A percentile compares a stretch with the other conserved stretches of the same genome.
These are phyloP conservation scores for Larimichthys polyactis DNA, from an alignment of 2,113 vertebrate genomes.

Conservation along the genomic window DNA sequence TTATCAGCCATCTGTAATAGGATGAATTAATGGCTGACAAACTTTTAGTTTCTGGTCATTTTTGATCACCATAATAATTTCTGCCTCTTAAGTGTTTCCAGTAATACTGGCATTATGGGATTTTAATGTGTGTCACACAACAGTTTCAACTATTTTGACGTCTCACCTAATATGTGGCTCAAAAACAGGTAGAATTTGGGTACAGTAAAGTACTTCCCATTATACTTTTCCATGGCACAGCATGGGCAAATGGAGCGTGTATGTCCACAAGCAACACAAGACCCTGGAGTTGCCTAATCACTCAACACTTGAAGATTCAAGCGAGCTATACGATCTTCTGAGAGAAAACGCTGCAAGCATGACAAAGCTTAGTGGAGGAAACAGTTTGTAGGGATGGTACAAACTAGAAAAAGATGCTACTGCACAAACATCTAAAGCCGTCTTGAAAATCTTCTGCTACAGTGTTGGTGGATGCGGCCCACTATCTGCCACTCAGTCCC, in stretches of 20 bases:
- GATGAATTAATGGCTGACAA: constrained; percentile 1
- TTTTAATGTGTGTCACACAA: neutral
- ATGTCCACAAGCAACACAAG: neutral
- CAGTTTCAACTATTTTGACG: constrained; percentile 1
- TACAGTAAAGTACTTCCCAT: neutral
- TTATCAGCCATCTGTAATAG: neutral
- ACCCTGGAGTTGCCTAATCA: neutral
- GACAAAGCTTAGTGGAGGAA: constrained; percentile 34
- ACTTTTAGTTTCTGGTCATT: neutral
- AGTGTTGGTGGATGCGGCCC: constrained; percentile 39
- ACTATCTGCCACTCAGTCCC: constrained; percentile 44
- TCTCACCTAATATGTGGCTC: neutral
- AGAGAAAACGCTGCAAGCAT: constrained; percentile 22
- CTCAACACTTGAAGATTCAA: constrained; percentile 5
- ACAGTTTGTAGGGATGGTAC: constrained; percentile 18
- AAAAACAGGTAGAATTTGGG: no score
- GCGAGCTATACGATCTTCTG: neutral
- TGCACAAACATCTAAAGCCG: constrained; percentile 43
- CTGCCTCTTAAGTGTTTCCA: neutral
- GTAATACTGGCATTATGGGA: neutral
- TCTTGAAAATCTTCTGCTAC: constrained; percentile 36
- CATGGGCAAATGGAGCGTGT: constrained; percentile 11
- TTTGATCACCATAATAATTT: constrained; percentile 2
- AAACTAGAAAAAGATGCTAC: constrained; percentile 21
- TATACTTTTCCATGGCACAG: constrained; percentile 15